These are phyloP conservation scores for Vollenhovia emeryi DNA, from an alignment of 1,140 invertebrate species.

Conservation along the genomic window DNA sequence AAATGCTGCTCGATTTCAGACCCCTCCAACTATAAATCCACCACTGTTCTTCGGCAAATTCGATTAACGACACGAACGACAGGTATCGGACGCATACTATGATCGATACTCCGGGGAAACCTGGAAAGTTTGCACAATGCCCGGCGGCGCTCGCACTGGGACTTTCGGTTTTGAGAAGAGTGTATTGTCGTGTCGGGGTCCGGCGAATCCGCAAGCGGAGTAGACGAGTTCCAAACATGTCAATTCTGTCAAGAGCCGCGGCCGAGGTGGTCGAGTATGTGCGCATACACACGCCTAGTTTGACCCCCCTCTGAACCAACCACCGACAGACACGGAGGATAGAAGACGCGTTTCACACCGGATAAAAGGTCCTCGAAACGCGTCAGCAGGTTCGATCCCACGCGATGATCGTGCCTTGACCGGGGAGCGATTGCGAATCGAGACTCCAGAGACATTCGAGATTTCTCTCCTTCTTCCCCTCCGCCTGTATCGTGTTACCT, in stretches of 20 bases:
- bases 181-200: conserved; percentile 81
- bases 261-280: conserved; percentile 65
- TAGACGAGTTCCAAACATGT: conserved; percentile 76
- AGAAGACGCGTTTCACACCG: conserved; percentile 62
- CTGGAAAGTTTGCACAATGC: conserved; percentile 57
- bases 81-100: not conserved
- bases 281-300: conserved; percentile 69
- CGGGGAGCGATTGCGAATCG: conserved; percentile 74
- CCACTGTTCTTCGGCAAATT: conserved; percentile 37
- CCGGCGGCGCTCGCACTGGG: conserved; percentile 33
- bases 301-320: conserved; percentile 61
- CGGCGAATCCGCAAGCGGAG: conserved; percentile 78
- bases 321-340: conserved; percentile 62
- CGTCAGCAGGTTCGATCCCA: conserved; percentile 77
- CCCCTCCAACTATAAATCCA: not conserved
- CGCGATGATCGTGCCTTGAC: conserved; percentile 65
- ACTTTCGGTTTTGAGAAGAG: conserved; percentile 71
- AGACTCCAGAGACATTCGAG: conserved; percentile 57
- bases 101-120: conserved; percentile 35
- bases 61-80: conserved; percentile 26
- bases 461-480: conserved; percentile 14
- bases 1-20: not conserved
- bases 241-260: conserved; percentile 68
- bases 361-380: conserved; percentile 73
- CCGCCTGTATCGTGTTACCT: conserved; percentile 36